A percentile compares a stretch with the other conserved stretches of the same genome.
phyloP scores from a whole-genome alignment of 2,888 invertebrate species.

The Parthenolecanium corni region DNA sequence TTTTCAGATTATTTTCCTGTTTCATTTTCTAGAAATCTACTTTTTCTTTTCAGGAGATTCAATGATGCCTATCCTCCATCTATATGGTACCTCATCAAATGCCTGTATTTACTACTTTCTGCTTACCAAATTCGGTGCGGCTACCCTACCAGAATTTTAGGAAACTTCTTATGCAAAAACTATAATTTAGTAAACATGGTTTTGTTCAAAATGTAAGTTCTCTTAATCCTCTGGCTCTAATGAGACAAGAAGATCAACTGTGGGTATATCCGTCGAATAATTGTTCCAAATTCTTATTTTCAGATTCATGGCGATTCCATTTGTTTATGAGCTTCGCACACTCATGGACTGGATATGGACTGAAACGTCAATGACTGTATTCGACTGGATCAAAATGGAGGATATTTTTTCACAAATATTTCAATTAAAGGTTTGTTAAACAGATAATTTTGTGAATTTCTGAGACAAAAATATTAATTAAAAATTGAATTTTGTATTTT shows the following conservation, averaged over 20 bases:
- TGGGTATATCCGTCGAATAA: too few species aligned
- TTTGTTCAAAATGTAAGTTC: slow-evolving; percentile 73
- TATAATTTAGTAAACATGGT: slow-evolving; percentile 87
- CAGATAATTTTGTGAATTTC: not conserved
- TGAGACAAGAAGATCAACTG: too few species aligned
- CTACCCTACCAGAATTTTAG: slow-evolving; percentile 92
- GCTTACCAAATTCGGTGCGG: slow-evolving; percentile 97
- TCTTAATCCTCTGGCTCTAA: too few species aligned
- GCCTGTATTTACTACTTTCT: slow-evolving; percentile 86
- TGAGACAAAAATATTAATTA: not conserved
- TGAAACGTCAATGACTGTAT: slow-evolving; percentile 93
- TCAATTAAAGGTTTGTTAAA: slow-evolving; percentile 71
- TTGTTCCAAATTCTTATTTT: too few species aligned
- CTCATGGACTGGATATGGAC: slow-evolving; percentile 99
- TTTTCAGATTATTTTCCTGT: too few species aligned
- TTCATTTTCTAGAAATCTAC: too few species aligned
- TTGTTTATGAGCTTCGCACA: slow-evolving; percentile 90
- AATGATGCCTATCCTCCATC: slow-evolving; percentile 76
- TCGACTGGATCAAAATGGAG: slow-evolving; percentile 99
- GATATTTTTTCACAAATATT: slow-evolving; percentile 96
- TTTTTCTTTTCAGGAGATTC: slow-evolving; percentile 51
- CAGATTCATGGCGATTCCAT: slow-evolving; percentile 90
- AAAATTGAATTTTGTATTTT: slow-evolving; percentile 30
- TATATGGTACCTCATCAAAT: slow-evolving; percentile 95
- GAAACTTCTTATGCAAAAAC: slow-evolving; percentile 95